Base-by-base conservation (phyloP, 2,113 vertebrate species). In the Sturnira hondurensis region DNA sequence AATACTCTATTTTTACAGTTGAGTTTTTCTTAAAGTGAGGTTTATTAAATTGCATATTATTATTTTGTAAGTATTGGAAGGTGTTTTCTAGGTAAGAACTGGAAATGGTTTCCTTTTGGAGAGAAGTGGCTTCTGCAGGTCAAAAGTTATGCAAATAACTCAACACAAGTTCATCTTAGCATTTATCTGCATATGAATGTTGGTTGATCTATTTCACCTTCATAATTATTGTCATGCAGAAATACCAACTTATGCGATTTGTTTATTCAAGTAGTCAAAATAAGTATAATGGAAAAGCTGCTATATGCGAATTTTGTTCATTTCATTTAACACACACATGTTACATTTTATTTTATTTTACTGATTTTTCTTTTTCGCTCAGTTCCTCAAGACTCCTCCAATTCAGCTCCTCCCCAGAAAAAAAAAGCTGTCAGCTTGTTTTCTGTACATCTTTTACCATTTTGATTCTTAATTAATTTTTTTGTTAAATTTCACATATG, bases 231-330 rank as follows among this genome's bases (percentile, higher is more conserved):
- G 6, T 45, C 47, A 31, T 85, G 17, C 71, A 81, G 24, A 67
- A 89, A 92, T 91, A 87, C 58, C 36, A 85, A 73, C 76, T 38
- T 36, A 71, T 54, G 76, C 70, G 85, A 65, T 96, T 95, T 97
- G 45, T 95, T 95, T 91, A 91, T 56, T 92, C 82, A 93, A 87
- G 41, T 16, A 88, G 90, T 76, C 43, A 87, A 96, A 94, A 70
- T 47, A 95, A 84, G 33, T 63, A 24, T 83, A 91, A 71, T 38
- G n/a, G 43, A 74, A 76, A 95, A 92, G 84, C 41, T 58, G 47
- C 9, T 80, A 73, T 85, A 91, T 96, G 94, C n/a, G 74, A 76
- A 90, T 96, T 95, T 84, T 76, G 38, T 58, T 87, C 84, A 81
- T 76, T 95, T 87, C 90, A 61, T 71, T 95, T 76, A 86, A 43